Base-by-base conservation (phyloP, 2,113 vertebrate species). In the Neolamprologus variostigma region DNA sequence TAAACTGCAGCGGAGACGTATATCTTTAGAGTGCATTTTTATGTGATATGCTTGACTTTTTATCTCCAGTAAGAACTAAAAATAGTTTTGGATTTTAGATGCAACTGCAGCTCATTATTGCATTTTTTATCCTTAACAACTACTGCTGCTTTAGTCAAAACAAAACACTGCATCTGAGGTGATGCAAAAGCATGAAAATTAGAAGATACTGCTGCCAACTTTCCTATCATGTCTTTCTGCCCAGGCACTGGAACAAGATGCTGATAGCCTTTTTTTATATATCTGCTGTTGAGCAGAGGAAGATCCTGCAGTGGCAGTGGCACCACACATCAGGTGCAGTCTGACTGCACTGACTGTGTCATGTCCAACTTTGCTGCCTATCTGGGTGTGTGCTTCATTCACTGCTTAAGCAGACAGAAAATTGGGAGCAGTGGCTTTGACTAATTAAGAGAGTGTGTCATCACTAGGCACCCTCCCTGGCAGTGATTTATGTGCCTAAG, bases 371-470 rank as follows among this genome's bases (percentile, higher is more conserved):
- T 55, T 42, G 19, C 80, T 42, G 81, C 86, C 50, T 76, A 51
- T 85, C 63, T 11, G n/a, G 59, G 57, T 23, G 31, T 86, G 68
- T 26, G 86, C 86, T 90, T 86, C 87, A 87, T 54, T 81, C 87
- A 83, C 33, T 88, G 90, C 86, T 90, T 66, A 90, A 84, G 89
- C 93, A 91, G 91, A 91, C 78, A 76, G 80, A 66, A 91, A 93
- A 91, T 88, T 89, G 85, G 88, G 86, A 92, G 87, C 19, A 73
- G 88, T 66, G 79, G 84, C 94, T 92, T 91, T 82, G 87, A 93
- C 94, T 94, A 90, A 94, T 94, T 93, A 94, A 89, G 89, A 85
- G 66, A 86, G 78, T 79, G 80, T 87, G 91, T 96, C 94, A 92
- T 92, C 92, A 93, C 86, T 84, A 89, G 86, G 85, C 87, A 89